A percentile compares a stretch with the other conserved stretches of the same genome.
These are phyloP conservation scores for Scarus forsteni DNA, from an alignment of 2,797 vertebrate genomes.

Conservation along the genomic window DNA sequence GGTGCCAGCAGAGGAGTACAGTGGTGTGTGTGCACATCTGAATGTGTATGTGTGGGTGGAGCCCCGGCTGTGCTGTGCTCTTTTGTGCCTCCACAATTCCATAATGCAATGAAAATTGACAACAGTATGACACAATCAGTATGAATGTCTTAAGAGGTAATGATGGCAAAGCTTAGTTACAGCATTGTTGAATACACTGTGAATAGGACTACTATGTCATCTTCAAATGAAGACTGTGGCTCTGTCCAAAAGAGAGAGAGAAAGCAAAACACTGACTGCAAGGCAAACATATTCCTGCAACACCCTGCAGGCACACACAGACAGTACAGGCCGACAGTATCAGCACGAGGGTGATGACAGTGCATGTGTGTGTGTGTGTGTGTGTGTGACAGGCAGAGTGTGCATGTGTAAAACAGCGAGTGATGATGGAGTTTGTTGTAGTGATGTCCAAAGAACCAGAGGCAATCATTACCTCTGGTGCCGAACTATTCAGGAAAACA, in stretches of 20 bases:
- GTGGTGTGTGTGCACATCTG: no score
- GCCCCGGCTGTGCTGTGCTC: no score
- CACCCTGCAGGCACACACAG: conserved; percentile 46
- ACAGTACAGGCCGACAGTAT: conserved; percentile 32
- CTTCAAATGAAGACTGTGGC: no score
- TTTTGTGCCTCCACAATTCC: no score
- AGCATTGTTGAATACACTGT: no score
- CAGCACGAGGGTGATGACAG: conserved; percentile 56
- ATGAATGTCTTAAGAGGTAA: no score
- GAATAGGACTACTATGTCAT: no score
- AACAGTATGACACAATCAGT: no score
- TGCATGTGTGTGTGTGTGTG: conserved; percentile 23
- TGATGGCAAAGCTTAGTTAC: no score
- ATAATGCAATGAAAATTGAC: no score
- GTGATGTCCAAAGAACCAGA: conserved; percentile 62
- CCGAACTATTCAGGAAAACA: conserved; percentile 75
- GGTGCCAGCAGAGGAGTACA: no score
- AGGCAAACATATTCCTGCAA: conserved; percentile 34
- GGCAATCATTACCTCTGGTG: conserved; percentile 72
- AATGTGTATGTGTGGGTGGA: no score
- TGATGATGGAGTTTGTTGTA: conserved; percentile 61
- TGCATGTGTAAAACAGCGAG: conserved; percentile 48
- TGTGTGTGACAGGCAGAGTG: conserved; percentile 18
- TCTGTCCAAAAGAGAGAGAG: neutral
- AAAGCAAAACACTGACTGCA: conserved; percentile 17